Conservation (phyloP, 35 echinoderm and acorn worm species). For the Lytechinus pictus region DNA sequence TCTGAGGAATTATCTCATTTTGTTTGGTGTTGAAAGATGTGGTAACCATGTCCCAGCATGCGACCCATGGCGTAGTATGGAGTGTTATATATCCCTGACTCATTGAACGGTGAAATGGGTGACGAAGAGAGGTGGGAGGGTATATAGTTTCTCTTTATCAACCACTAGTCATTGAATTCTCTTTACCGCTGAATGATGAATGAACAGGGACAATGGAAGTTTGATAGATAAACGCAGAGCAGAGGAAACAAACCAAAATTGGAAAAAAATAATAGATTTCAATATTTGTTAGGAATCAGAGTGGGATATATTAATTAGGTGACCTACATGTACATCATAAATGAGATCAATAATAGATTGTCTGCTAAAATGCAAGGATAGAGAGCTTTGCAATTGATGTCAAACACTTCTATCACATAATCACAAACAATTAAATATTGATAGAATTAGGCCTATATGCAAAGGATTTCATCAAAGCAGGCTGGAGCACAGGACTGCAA, state of each 20-base stretch:
- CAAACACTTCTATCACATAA: too few relatives aligned
- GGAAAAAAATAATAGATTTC: background rate
- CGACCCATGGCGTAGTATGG: background rate
- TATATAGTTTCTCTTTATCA: background rate
- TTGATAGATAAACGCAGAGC: background rate
- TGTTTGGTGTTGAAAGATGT: background rate
- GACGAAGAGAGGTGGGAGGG: background rate
- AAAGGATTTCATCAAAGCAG: too few relatives aligned
- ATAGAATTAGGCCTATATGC: too few relatives aligned
- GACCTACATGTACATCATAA: too few relatives aligned
- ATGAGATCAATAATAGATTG: too few relatives aligned
- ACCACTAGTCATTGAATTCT: background rate
- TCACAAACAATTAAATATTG: too few relatives aligned
- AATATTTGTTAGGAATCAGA: background rate
- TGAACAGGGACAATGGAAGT: background rate
- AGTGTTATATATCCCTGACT: background rate
- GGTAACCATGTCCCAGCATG: background rate
- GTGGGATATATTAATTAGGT: background rate
- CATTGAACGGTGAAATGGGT: background rate
- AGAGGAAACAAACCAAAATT: background rate
- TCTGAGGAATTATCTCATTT: background rate
- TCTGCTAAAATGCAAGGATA: too few relatives aligned
- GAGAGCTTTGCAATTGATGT: too few relatives aligned
- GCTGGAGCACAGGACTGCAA: too few relatives aligned
- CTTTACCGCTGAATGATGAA: background rate